These are phyloP conservation scores for Betta splendens DNA, from an alignment of 2,797 vertebrate genomes.

Conservation along the genomic window DNA sequence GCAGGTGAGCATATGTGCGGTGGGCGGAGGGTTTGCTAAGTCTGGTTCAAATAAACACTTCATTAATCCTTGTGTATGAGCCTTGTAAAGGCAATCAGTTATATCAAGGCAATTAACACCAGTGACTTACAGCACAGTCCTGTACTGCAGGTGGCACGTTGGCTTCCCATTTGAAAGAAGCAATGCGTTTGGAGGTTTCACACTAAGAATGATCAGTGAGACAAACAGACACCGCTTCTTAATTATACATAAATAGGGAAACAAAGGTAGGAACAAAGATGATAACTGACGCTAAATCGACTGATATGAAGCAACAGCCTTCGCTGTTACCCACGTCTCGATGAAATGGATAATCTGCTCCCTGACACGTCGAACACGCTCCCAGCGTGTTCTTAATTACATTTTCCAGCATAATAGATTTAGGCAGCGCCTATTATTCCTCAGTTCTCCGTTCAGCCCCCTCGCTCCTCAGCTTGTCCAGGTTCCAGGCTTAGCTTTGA, in stretches of 20 bases:
- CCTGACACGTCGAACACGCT: neutral
- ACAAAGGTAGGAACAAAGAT: neutral
- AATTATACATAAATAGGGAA: no score
- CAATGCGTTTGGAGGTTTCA: no score
- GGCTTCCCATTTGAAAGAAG: no score
- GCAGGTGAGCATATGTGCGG: no score
- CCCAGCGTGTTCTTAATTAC: neutral
- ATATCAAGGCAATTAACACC: neutral
- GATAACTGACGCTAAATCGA: neutral
- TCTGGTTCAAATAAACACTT: neutral
- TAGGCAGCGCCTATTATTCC: neutral
- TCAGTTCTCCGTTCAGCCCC: constrained; percentile 9
- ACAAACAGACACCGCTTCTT: neutral
- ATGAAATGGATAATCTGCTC: neutral
- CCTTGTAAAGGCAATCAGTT: no score
- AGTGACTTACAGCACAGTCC: no score
- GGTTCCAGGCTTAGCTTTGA: no score
- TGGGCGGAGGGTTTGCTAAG: neutral
- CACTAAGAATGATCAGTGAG: no score
- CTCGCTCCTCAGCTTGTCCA: constrained; percentile 6
- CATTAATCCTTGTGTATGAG: no score
- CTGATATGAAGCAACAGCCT: neutral
- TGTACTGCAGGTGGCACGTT: no score
- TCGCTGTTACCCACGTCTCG: neutral
- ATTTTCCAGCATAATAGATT: constrained; percentile 8